phyloP scores from a whole-genome alignment of 2,888 invertebrate genomes.

The Pseudanteris insignis region DNA sequence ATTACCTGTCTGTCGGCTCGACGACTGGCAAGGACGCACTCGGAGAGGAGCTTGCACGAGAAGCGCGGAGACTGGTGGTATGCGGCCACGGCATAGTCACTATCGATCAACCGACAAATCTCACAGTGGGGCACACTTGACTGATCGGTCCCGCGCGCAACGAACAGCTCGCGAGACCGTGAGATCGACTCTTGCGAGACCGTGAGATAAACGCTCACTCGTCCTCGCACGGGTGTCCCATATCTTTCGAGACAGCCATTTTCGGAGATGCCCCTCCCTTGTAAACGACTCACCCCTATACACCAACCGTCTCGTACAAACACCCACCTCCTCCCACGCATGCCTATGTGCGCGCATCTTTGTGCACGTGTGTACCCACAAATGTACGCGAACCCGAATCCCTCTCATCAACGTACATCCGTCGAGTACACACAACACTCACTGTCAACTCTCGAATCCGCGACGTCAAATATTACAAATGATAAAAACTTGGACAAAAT shows the following conservation, averaged over 20 bases:
- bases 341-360: conserved; percentile 28
- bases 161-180: too few relatives aligned
- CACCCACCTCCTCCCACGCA: conserved; percentile 44
- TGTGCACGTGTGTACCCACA: neutral
- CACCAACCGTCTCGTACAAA: conserved; percentile 40
- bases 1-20: conserved; percentile 39
- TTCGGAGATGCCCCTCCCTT: conserved; percentile 65
- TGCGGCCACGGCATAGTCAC: conserved; percentile 29
- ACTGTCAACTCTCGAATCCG: too few relatives aligned
- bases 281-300: conserved; percentile 53
- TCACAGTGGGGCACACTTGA: conserved; percentile 4
- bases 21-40: conserved; percentile 22
- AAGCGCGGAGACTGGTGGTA: conserved; percentile 26
- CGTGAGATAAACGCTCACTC: conserved; percentile 42
- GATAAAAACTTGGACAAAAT: too few relatives aligned
- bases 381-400: too few relatives aligned
- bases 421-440: too few relatives aligned
- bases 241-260: conserved; percentile 63
- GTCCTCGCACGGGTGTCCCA: conserved; percentile 56
- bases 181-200: conserved; percentile 48
- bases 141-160: conserved; percentile 52
- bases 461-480: too few relatives aligned
- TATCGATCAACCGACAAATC: conserved; percentile 40
- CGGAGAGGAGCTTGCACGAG: conserved; percentile 31
- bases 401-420: too few relatives aligned